phyloP scores from a whole-genome alignment of 2,113 vertebrate species.

The Stomatorhinus ivindoensis region DNA sequence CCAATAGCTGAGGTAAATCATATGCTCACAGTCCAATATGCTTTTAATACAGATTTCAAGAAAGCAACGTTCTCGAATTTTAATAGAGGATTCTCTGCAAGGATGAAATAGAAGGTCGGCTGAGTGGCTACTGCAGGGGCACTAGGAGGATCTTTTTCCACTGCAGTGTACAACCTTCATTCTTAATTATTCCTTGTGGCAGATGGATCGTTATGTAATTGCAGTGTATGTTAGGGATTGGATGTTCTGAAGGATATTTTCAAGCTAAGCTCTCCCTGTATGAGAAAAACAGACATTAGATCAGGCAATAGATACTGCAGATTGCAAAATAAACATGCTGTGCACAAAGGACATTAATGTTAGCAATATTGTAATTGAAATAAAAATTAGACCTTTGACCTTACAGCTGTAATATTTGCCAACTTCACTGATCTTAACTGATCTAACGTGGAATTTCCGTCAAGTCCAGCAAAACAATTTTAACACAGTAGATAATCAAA shows the following conservation, averaged over 20 bases:
- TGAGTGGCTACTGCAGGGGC: not conserved
- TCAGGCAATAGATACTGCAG: not conserved
- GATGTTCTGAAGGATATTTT: not conserved
- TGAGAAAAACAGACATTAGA: not conserved
- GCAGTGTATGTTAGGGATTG: not conserved
- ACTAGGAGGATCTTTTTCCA: not conserved
- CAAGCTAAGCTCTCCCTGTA: not conserved
- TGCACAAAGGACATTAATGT: not conserved
- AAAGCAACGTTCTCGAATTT: not conserved
- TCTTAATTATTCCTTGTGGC: not conserved
- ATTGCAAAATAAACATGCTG: not conserved
- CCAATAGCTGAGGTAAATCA: not conserved
- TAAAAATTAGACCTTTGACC: not conserved
- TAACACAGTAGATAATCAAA: not conserved
- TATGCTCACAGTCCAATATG: not conserved
- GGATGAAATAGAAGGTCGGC: not conserved
- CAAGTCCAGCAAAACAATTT: not conserved
- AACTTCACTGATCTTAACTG: not conserved
- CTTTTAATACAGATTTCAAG: not conserved
- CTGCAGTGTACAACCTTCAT: not conserved
- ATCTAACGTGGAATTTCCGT: not conserved
- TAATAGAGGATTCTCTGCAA: not conserved
- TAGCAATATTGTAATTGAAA: not conserved
- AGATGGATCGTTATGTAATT: not conserved
- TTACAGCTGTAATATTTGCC: not conserved